These are phyloP conservation scores for Agrilus planipennis DNA, from an alignment of 1,140 invertebrate genomes.

Conservation along the genomic window DNA sequence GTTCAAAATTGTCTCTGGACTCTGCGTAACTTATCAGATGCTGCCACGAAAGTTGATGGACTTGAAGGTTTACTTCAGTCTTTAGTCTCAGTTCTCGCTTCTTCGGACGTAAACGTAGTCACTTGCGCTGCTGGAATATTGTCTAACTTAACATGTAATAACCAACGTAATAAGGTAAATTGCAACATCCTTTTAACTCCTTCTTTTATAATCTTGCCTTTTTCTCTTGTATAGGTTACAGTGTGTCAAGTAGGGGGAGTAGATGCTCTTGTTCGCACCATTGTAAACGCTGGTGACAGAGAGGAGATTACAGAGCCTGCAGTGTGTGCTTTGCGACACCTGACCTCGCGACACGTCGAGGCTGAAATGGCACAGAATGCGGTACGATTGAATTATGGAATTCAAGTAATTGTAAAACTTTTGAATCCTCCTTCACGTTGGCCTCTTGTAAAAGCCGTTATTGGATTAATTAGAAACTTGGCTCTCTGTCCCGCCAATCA, in stretches of 20 bases:
- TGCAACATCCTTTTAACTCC: too few relatives aligned
- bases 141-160: conserved; percentile 98
- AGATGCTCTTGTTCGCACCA: conserved; percentile 87
- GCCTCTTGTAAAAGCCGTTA: conserved; percentile 92
- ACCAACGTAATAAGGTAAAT: conserved; percentile 97
- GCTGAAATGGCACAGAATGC: conserved; percentile 95
- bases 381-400: conserved; percentile 84
- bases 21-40: conserved; percentile 93
- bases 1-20: conserved; percentile 98
- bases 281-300: conserved; percentile 87
- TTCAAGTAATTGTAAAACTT: conserved; percentile 87
- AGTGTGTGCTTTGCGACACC: conserved; percentile 92
- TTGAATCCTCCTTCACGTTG: conserved; percentile 87
- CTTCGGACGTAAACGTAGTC: conserved; percentile 89
- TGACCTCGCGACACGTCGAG: conserved; percentile 90
- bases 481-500: conserved; percentile 93
- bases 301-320: conserved; percentile 98
- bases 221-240: too few relatives aligned
- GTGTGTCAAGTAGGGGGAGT: conserved; percentile 95
- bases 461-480: conserved; percentile 92
- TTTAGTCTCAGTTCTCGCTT: conserved; percentile 80
- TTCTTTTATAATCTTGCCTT: too few relatives aligned
- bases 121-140: conserved; percentile 97
- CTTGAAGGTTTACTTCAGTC: conserved; percentile 81
- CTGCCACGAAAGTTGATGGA: conserved; percentile 91